Evolutionary conservation across 2,888 invertebrate species (phyloP).

Genomic region (Osedax fenrisi): DNA sequence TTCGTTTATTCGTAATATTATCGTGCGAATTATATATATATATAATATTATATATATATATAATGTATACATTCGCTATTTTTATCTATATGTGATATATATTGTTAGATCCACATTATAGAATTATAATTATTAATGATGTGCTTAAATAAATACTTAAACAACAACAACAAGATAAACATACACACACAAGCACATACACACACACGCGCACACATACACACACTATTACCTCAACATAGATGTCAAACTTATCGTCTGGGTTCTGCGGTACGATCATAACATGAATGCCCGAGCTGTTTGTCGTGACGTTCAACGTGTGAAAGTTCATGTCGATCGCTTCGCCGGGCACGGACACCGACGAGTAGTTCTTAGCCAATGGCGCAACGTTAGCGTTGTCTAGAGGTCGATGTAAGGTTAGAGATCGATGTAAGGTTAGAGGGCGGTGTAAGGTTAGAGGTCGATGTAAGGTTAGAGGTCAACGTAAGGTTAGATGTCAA

Average conservation of each 20-base stretch:
- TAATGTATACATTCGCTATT: no score
- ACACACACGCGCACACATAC: no score
- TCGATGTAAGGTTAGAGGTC: neutral
- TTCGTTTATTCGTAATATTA: no score
- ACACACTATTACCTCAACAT: slow-evolving; percentile 8
- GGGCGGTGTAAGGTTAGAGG: neutral
- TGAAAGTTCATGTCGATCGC: slow-evolving; percentile 26
- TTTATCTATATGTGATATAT: no score
- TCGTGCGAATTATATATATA: no score
- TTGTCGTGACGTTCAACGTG: slow-evolving; percentile 39
- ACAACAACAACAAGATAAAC: no score
- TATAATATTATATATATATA: no score
- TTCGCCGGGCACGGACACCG: slow-evolving; percentile 24
- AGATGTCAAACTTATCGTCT: slow-evolving; percentile 20
- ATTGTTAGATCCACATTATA: no score
- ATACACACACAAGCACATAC: no score
- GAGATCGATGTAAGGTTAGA: neutral
- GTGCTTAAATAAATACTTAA: no score
- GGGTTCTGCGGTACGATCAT: slow-evolving; percentile 31
- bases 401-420: neutral
- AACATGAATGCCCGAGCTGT: slow-evolving; percentile 36
- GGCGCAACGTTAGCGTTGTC: slow-evolving; percentile 7
- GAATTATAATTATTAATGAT: no score
- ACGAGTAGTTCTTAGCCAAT: slow-evolving; percentile 15
- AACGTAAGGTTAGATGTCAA: slow-evolving; percentile 3